Conservation (phyloP, 1,140 invertebrate genomes). For the Ceratitis capitata region DNA sequence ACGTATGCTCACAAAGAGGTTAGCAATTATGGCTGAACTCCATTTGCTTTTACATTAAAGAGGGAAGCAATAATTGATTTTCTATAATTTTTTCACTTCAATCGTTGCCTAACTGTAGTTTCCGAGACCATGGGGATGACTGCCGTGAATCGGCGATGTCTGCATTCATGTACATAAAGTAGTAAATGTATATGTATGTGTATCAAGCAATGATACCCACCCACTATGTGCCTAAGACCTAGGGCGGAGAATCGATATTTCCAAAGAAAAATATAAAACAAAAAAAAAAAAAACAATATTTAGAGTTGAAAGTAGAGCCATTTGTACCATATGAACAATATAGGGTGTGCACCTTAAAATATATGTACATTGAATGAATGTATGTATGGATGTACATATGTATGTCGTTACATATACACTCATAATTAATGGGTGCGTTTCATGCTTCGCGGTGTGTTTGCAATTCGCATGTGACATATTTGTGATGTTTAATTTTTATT, state of each 20-base stretch:
- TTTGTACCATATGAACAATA: no score
- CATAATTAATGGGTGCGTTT: no score
- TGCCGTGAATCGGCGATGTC: neutral
- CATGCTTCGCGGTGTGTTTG: no score
- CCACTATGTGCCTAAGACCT: neutral
- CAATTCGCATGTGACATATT: no score
- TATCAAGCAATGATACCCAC: neutral
- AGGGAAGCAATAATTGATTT: slow-evolving; percentile 41
- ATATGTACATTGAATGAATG: neutral
- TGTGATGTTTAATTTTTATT: no score
- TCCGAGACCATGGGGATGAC: neutral
- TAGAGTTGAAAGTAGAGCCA: neutral
- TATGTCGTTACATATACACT: neutral
- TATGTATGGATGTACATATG: neutral
- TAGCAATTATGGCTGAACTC: slow-evolving; percentile 62
- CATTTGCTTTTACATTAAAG: slow-evolving; percentile 51
- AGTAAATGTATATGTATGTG: no score
- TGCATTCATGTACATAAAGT: slow-evolving; percentile 15
- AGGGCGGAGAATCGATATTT: neutral
- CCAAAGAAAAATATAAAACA: no score
- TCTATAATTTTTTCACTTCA: neutral
- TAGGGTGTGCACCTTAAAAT: no score
- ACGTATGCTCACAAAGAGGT: slow-evolving; percentile 51
- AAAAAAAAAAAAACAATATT: neutral
- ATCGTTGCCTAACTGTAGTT: neutral